Percentiles rank a stretch among this genome's conserved stretches.
These are phyloP conservation scores for Pachymerium ferrugineum DNA, from an alignment of 2,888 invertebrate species.

Conservation along the genomic window DNA sequence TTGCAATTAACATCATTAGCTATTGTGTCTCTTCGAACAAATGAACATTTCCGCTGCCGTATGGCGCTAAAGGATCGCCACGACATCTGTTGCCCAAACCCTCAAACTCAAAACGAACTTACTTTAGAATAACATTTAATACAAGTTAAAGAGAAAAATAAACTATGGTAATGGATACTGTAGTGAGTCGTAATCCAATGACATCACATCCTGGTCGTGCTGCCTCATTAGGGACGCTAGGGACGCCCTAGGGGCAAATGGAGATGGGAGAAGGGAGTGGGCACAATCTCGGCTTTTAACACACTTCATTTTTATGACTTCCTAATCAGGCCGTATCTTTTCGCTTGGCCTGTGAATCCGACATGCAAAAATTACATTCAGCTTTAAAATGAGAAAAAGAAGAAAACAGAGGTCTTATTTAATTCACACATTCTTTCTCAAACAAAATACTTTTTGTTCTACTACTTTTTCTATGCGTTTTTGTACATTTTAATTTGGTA, in stretches of 20 bases:
- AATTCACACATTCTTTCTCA: too few relatives aligned
- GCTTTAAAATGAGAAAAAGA: too few relatives aligned
- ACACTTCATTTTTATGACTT: constrained; percentile 19
- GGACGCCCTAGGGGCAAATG: constrained; percentile 3
- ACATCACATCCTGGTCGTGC: constrained; percentile 13
- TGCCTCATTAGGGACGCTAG: background rate
- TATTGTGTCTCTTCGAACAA: constrained; percentile 1
- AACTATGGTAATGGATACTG: constrained; percentile 7
- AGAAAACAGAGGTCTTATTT: too few relatives aligned
- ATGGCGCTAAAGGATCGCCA: background rate
- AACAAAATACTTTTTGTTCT: too few relatives aligned
- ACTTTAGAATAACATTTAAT: background rate
- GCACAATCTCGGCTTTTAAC: constrained; percentile 14
- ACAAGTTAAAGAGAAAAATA: background rate
- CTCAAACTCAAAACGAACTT: background rate
- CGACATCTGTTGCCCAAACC: background rate
- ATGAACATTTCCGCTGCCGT: background rate
- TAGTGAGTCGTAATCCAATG: background rate
- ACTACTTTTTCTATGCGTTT: too few relatives aligned
- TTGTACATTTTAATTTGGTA: too few relatives aligned
- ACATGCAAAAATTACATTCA: constrained; percentile 7
- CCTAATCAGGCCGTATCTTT: constrained; percentile 17
- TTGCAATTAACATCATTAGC: constrained; percentile 15
- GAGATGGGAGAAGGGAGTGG: background rate
- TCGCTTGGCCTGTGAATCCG: constrained; percentile 12